Base-by-base conservation (phyloP, 2,888 invertebrate species). In the Leucophenga montana region DNA sequence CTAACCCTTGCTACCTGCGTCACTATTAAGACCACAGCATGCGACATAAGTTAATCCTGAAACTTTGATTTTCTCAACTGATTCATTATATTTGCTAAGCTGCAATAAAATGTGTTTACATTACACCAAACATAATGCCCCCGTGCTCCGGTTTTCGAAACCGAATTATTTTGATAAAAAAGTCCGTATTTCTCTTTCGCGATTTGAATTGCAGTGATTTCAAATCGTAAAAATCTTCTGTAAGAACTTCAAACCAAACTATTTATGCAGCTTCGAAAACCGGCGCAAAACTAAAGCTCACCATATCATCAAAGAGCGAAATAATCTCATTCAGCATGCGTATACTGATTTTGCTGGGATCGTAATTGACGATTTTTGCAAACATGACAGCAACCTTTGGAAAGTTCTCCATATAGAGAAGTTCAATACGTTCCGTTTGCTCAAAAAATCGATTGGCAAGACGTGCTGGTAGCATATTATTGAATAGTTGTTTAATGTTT, bases 1-100 rank as follows among this genome's bases (percentile, higher is more conserved):
- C 8, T 18, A 14, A 16, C n/a, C 18, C n/a, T 16, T 16, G 11
- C 50, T 50, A 50, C 6, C 50, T 50, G 0, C 1, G 9, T n/a
- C n/a, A 50, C 11, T 20, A n/a, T 14, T 22, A 62, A 98, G 90
- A 0, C 98, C 98, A 83, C 96, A 96, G 0, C 97, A 98, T 1
- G 97, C 98, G 97, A 98, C 98, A 83, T 98, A 98, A 0, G 98
- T 98, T 91, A 96, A 96, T 71, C 97, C 97, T 61, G 97, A 97
- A 69, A 98, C 94, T 90, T 98, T 98, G 48, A 98, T 98, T 89
- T 98, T 98, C 88, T 99, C 98, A 11, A 99, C 94, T 66, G 92
- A 90, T 0, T 90, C 83, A n/a, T 82, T 83, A 59, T 91, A 91
- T 2, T 90, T 89, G 57, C 93, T 91, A 4, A 96, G 89, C 69